These are phyloP conservation scores for Samia ricini DNA, from an alignment of 1,140 invertebrate species.

Conservation along the genomic window DNA sequence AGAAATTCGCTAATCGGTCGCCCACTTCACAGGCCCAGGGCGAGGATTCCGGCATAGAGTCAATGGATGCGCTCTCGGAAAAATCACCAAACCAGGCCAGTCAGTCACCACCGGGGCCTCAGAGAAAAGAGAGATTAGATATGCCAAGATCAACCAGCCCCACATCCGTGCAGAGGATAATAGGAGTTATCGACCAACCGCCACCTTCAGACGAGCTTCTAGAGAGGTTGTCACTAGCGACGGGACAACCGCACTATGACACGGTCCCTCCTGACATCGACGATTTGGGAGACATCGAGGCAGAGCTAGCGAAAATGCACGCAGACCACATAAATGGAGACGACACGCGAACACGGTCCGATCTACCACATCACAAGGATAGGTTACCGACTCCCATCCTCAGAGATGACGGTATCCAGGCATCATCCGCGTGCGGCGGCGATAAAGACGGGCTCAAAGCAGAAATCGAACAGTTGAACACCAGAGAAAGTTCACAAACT, in stretches of 20 bases:
- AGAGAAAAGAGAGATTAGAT: constrained; percentile 66
- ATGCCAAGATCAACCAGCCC: constrained; percentile 60
- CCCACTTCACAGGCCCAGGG: constrained; percentile 81
- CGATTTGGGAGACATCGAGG: constrained; percentile 81
- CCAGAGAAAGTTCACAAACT: neutral
- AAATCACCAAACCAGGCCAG: constrained; percentile 92
- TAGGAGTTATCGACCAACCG: constrained; percentile 53
- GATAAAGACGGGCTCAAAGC: neutral
- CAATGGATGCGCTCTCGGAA: constrained; percentile 94
- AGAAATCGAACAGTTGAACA: neutral
- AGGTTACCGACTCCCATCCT: constrained; percentile 50
- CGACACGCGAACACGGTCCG: constrained; percentile 33
- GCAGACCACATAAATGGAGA: constrained; percentile 75
- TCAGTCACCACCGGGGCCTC: constrained; percentile 77
- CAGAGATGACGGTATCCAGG: constrained; percentile 35
- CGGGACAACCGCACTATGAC: constrained; percentile 48
- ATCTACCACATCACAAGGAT: constrained; percentile 61
- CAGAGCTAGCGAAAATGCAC: constrained; percentile 83
- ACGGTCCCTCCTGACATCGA: constrained; percentile 70
- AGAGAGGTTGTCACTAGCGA: constrained; percentile 43
- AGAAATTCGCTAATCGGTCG: constrained; percentile 69
- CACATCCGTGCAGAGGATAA: constrained; percentile 62
- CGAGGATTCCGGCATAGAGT: constrained; percentile 95
- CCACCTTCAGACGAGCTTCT: constrained; percentile 55
- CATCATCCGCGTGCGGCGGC: neutral